Evolutionary conservation across 1,140 invertebrate species (phyloP).

Genomic region (Drosophila littoralis): DNA sequence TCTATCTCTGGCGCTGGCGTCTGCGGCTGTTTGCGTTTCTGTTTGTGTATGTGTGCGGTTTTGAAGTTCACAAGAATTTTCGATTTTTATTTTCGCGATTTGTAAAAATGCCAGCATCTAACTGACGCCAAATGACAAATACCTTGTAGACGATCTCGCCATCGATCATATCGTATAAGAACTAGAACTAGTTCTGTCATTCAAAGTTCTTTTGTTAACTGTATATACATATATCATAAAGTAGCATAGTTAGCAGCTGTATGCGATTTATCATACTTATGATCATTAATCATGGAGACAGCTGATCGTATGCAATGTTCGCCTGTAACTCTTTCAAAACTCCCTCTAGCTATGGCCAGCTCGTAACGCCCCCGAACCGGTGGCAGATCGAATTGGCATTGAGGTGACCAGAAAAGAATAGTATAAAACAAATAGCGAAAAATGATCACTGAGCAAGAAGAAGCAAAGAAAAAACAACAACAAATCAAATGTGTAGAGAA

Average conservation of each 20-base stretch:
- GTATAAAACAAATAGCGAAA: constrained; percentile 71
- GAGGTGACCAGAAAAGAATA: constrained; percentile 73
- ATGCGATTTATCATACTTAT: background rate
- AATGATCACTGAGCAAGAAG: constrained; percentile 68
- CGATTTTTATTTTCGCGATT: constrained; percentile 46
- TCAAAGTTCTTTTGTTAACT: background rate
- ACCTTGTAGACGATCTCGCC: constrained; percentile 6
- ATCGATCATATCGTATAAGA: constrained; percentile 10
- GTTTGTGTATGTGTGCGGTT: constrained; percentile 27
- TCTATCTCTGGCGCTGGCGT: constrained; percentile 34
- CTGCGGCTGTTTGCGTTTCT: constrained; percentile 36
- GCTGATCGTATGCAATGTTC: background rate
- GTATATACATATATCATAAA: background rate
- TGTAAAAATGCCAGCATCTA: constrained; percentile 41
- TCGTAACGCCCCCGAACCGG: constrained; percentile 34
- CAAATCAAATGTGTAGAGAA: constrained; percentile 37
- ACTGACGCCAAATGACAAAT: constrained; percentile 40
- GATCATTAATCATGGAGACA: background rate
- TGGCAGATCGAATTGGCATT: constrained; percentile 79
- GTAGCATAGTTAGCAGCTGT: too few species aligned
- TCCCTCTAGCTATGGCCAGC: background rate
- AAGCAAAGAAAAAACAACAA: constrained; percentile 47
- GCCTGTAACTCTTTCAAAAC: background rate
- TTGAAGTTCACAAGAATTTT: constrained; percentile 68
- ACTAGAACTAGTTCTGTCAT: constrained; percentile 6